Percentiles rank a stretch among this genome's conserved stretches.
Conservation (phyloP, 2,113 vertebrate species). For the Periophthalmus modestus region DNA sequence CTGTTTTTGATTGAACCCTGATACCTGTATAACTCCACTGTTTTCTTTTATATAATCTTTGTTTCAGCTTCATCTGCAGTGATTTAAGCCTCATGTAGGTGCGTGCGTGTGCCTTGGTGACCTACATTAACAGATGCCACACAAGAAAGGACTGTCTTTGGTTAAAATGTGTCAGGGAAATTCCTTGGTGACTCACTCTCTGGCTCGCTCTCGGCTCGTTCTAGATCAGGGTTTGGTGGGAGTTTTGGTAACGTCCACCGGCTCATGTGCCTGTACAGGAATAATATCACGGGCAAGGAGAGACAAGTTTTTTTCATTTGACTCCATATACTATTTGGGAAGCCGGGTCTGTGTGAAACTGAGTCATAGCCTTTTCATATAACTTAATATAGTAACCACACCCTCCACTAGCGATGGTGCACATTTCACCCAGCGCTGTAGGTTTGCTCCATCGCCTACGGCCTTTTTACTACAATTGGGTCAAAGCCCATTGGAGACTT, state of each 20-base stretch:
- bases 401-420: conserved; percentile 26
- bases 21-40: background rate
- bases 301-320: conserved; percentile 19
- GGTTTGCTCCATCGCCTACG: conserved; percentile 37
- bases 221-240: conserved; percentile 31
- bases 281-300: conserved; percentile 14
- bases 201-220: conserved; percentile 32
- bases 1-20: too few relatives aligned
- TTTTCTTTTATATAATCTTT: background rate
- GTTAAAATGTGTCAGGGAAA: conserved; percentile 59
- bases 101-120: conserved; percentile 21
- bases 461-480: conserved; percentile 45
- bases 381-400: conserved; percentile 45
- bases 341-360: conserved; percentile 40
- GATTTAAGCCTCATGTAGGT: background rate
- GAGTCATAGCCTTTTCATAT: conserved; percentile 54
- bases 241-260: conserved; percentile 49
- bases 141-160: conserved; percentile 40
- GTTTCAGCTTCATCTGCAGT: background rate
- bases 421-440: conserved; percentile 18
- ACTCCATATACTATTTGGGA: conserved; percentile 19
- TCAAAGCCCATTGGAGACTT: conserved; percentile 51
- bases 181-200: conserved; percentile 67
- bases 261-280: conserved; percentile 22
- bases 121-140: conserved; percentile 48